Conservation (phyloP, 2,113 vertebrate genomes). For the Cyrtonyx montezumae region DNA sequence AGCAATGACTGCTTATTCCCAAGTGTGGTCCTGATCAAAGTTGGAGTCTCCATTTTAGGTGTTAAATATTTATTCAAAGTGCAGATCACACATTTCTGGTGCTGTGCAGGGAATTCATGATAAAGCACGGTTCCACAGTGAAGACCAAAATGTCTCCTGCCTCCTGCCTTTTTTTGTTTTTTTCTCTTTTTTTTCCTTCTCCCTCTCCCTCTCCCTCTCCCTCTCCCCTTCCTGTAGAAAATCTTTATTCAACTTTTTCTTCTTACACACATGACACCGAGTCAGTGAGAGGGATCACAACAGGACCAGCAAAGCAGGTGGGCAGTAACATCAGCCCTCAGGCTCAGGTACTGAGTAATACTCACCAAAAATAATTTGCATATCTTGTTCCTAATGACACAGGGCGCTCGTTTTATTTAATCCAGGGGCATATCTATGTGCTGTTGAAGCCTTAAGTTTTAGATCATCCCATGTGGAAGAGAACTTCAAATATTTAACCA, state of each 20-base stretch:
- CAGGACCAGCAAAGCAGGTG: no score
- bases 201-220: no score
- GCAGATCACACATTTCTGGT: constrained; percentile 22
- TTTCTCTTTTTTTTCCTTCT: no score
- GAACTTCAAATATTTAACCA: constrained; percentile 8
- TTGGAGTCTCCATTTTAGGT: constrained; percentile 58
- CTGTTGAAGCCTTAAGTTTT: not conserved
- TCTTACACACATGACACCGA: not conserved
- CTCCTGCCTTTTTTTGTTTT: not conserved
- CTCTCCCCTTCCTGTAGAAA: not conserved
- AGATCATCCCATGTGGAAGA: not conserved
- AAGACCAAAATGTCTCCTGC: not conserved
- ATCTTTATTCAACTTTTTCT: not conserved
- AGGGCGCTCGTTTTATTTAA: not conserved
- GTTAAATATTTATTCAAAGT: constrained; percentile 72
- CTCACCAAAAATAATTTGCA: not conserved
- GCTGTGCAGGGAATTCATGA: constrained; percentile 39
- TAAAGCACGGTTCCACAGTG: not conserved
- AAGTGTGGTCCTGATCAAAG: constrained; percentile 62
- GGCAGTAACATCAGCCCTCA: not conserved
- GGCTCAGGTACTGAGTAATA: not conserved
- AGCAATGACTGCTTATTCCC: constrained; percentile 71
- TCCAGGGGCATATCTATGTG: not conserved
- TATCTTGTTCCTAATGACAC: not conserved
- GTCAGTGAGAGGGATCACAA: not conserved